Percentiles rank a stretch among this genome's conserved stretches.
These are phyloP conservation scores for Strigamia crassipes DNA, from an alignment of 2,888 invertebrate species.

Conservation along the genomic window DNA sequence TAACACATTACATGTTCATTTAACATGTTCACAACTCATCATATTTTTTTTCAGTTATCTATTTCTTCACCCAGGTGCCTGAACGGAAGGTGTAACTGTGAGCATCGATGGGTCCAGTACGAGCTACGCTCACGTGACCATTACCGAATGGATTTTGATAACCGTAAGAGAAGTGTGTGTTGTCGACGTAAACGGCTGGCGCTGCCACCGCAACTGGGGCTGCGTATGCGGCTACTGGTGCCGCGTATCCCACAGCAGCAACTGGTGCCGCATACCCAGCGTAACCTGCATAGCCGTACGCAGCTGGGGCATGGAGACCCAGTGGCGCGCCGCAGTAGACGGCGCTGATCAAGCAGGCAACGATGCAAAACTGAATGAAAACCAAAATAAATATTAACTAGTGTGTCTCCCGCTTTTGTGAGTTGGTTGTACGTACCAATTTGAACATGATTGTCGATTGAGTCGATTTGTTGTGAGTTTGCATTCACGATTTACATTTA, in stretches of 20 bases:
- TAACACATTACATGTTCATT: background rate
- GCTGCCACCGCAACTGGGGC: constrained; percentile 3
- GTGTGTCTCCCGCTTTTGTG: background rate
- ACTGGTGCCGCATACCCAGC: background rate
- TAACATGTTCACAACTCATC: background rate
- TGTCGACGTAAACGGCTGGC: constrained; percentile 23
- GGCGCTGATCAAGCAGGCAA: constrained; percentile 7
- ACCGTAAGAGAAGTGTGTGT: constrained; percentile 44
- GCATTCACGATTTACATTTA: background rate
- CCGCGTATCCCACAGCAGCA: background rate
- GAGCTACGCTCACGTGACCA: constrained; percentile 36
- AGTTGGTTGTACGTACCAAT: background rate
- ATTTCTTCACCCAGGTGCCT: constrained; percentile 30
- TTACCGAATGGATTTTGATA: constrained; percentile 43
- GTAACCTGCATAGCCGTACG: background rate
- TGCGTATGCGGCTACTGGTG: background rate
- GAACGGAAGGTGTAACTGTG: constrained; percentile 43
- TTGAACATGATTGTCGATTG: constrained; percentile 3
- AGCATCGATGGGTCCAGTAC: constrained; percentile 41
- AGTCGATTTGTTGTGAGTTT: background rate
- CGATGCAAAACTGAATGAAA: constrained; percentile 7
- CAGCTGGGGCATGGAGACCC: constrained; percentile 14
- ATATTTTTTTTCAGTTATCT: background rate
- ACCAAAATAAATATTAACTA: background rate
- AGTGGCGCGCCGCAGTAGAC: constrained; percentile 1